phyloP scores from a whole-genome alignment of 2,888 invertebrate species.

The Luffia ferchaultella region DNA sequence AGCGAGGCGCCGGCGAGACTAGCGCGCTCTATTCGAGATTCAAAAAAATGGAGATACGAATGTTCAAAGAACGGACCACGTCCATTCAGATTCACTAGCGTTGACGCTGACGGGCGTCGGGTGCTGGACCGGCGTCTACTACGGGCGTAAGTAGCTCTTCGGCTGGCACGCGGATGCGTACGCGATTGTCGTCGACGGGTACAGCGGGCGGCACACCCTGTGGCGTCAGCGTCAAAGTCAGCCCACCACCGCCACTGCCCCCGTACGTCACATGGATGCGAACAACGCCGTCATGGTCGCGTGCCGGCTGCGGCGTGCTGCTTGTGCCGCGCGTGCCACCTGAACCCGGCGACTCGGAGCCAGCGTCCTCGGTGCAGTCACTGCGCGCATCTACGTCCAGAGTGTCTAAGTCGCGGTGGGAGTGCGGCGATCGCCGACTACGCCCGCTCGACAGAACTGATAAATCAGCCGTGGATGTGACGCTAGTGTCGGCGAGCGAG shows the following conservation, averaged over 20 bases:
- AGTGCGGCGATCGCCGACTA: no score
- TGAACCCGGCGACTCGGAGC: conserved; percentile 73
- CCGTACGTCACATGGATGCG: conserved; percentile 82
- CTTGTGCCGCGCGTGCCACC: no score
- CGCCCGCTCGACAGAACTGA: conserved; percentile 81
- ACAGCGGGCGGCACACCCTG: conserved; percentile 59
- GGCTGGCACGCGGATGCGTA: conserved; percentile 75
- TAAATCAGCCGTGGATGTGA: conserved; percentile 84
- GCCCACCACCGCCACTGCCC: no score
- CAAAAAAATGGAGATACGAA: no score
- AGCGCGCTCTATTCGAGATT: no score
- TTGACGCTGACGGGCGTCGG: no score
- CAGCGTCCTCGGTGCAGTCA: conserved; percentile 78
- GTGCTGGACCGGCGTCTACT: conserved; percentile 70
- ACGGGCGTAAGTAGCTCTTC: conserved; percentile 73
- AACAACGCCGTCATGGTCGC: conserved; percentile 76
- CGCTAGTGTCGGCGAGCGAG: conserved; percentile 83
- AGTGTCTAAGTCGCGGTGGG: conserved; percentile 76
- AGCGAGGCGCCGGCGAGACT: no score
- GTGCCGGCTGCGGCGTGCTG: conserved; percentile 13
- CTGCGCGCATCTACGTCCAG: conserved; percentile 81
- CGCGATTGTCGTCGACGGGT: conserved; percentile 70
- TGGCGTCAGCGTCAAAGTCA: conserved; percentile 61
- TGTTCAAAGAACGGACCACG: no score
- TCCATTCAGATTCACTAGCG: no score